These are phyloP conservation scores for Linnaemya tessellans DNA, from an alignment of 2,888 invertebrate genomes.

Conservation along the genomic window DNA sequence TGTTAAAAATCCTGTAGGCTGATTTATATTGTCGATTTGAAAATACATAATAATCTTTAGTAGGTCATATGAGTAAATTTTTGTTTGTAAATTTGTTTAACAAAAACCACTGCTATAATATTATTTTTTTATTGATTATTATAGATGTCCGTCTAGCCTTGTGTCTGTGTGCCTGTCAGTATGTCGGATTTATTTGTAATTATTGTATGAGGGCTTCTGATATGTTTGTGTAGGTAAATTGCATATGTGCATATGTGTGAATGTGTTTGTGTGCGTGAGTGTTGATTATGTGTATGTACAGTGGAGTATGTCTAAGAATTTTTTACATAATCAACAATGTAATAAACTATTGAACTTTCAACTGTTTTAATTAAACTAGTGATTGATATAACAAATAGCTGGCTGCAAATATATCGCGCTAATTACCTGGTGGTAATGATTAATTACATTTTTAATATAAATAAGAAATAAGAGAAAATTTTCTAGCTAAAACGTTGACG, in stretches of 20 bases:
- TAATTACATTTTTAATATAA: too few species aligned
- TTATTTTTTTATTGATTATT: neutral
- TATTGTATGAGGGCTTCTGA: neutral
- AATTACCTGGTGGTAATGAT: too few species aligned
- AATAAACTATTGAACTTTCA: too few species aligned
- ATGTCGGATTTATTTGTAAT: neutral
- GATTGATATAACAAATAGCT: too few species aligned
- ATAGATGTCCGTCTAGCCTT: neutral
- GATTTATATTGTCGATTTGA: too few species aligned
- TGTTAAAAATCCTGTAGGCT: neutral
- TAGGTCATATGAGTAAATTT: neutral
- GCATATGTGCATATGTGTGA: neutral
- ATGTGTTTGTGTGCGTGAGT: neutral
- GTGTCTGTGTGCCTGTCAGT: neutral
- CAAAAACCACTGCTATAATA: slow-evolving; percentile 3
- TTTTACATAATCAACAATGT: too few species aligned
- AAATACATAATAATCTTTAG: neutral
- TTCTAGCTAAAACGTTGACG: too few species aligned
- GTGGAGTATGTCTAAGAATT: neutral
- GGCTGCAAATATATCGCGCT: too few species aligned
- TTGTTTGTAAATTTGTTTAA: neutral
- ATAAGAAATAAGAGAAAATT: too few species aligned
- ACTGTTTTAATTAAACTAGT: neutral
- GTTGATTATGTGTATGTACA: slow-evolving; percentile 39
- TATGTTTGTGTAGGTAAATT: neutral